phyloP scores from a whole-genome alignment of 2,888 invertebrate species.

The Erannis defoliaria region DNA sequence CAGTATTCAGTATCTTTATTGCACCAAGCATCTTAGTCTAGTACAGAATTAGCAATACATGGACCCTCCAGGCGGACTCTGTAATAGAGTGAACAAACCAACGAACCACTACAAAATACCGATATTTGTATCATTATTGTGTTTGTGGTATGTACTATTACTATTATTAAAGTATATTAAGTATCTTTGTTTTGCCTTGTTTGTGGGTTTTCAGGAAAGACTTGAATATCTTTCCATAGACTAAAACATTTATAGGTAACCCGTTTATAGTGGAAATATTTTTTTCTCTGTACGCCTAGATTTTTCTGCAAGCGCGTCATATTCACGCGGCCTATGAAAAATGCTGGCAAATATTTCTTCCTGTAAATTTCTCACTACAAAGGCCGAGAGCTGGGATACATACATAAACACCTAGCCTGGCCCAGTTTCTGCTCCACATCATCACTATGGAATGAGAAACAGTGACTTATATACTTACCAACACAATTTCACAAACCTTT shows the following conservation, averaged over 20 bases:
- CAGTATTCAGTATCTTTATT: no score
- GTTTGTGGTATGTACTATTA: no score
- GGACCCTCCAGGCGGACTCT: no score
- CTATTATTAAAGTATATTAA: no score
- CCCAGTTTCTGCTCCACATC: conserved; percentile 35
- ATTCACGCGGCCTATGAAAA: conserved; percentile 38
- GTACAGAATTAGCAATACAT: no score
- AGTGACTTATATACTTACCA: conserved; percentile 10
- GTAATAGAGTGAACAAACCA: no score
- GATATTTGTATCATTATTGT: no score
- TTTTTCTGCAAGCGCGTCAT: neutral
- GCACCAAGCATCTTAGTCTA: no score
- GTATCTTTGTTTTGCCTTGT: no score
- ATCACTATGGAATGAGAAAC: neutral
- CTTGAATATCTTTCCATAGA: neutral
- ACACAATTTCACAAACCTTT: neutral
- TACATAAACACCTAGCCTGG: conserved; percentile 35
- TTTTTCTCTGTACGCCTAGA: neutral
- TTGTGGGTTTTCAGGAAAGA: no score
- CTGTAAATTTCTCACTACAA: conserved; percentile 46
- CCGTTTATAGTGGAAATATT: neutral
- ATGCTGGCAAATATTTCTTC: conserved; percentile 40
- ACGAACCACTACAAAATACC: no score
- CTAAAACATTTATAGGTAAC: neutral
- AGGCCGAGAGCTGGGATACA: conserved; percentile 36